Conservation (phyloP, 2,797 vertebrate genomes). For the Nasua narica region DNA sequence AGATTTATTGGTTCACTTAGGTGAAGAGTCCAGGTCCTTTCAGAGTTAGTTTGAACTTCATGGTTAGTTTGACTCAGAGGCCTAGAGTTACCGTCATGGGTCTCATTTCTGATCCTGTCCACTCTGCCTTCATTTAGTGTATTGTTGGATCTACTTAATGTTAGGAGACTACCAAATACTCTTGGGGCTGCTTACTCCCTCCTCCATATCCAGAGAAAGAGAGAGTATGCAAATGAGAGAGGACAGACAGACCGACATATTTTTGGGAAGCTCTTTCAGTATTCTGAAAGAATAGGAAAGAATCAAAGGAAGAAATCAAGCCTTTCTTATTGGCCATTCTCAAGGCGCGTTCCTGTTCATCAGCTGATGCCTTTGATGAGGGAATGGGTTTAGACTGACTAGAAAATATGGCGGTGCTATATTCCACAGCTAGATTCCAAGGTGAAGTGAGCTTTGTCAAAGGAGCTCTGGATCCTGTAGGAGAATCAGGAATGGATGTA, state of each 20-base stretch:
- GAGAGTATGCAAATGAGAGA: background rate
- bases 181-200: background rate
- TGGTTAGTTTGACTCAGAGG: background rate
- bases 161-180: background rate
- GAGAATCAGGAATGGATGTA: background rate
- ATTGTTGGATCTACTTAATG: background rate
- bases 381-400: background rate
- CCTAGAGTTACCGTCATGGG: background rate
- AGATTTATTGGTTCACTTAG: background rate
- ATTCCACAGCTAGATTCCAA: background rate
- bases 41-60: background rate
- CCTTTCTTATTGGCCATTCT: background rate
- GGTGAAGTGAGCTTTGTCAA: background rate
- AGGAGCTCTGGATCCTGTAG: background rate
- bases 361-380: background rate
- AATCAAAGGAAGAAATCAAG: background rate
- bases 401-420: accelerated
- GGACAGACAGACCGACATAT: background rate
- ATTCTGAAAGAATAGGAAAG: too few species aligned
- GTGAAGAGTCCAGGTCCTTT: background rate
- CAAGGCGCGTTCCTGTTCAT: background rate
- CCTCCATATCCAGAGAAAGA: background rate
- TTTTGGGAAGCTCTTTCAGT: background rate
- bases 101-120: background rate
- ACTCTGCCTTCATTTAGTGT: background rate